Conservation (phyloP, 1,140 invertebrate species). For the Atta colombica region DNA sequence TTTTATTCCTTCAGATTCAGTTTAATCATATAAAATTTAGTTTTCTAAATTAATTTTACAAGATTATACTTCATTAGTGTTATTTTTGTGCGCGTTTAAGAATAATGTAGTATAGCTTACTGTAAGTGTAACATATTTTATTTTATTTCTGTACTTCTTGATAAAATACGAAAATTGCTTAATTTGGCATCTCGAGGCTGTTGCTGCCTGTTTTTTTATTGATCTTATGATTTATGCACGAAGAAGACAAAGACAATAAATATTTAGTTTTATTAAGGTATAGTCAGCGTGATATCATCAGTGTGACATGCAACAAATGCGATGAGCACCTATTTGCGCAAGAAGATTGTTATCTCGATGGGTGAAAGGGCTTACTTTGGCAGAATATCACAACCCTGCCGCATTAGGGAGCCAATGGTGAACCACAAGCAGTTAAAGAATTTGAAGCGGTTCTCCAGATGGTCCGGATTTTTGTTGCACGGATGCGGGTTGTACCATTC, state of each 20-base stretch:
- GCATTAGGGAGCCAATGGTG: conserved; percentile 97
- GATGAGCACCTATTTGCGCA: conserved; percentile 14
- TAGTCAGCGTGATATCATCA: neutral
- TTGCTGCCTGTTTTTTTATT: neutral
- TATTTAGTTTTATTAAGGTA: neutral
- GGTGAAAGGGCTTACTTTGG: conserved; percentile 91
- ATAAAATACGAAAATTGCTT: neutral
- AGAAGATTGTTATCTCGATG: conserved; percentile 43
- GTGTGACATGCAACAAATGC: conserved; percentile 30
- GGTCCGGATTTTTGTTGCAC: conserved; percentile 92
- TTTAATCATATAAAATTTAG: neutral
- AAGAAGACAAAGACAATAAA: neutral
- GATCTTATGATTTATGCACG: neutral
- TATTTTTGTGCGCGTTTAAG: neutral
- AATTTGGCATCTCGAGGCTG: neutral
- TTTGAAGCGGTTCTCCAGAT: conserved; percentile 96
- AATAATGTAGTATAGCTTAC: neutral
- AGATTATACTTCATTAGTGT: neutral
- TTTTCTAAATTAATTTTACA: neutral
- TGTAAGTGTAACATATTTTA: neutral
- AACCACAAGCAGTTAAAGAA: conserved; percentile 98
- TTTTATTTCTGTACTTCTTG: neutral
- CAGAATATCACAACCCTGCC: conserved; percentile 96
- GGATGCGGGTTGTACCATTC: conserved; percentile 96
- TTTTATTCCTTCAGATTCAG: neutral